A percentile compares a stretch with the other conserved stretches of the same genome.
Evolutionary conservation across 2,797 vertebrate species (phyloP).

Genomic region (Sibirionetta formosa): DNA sequence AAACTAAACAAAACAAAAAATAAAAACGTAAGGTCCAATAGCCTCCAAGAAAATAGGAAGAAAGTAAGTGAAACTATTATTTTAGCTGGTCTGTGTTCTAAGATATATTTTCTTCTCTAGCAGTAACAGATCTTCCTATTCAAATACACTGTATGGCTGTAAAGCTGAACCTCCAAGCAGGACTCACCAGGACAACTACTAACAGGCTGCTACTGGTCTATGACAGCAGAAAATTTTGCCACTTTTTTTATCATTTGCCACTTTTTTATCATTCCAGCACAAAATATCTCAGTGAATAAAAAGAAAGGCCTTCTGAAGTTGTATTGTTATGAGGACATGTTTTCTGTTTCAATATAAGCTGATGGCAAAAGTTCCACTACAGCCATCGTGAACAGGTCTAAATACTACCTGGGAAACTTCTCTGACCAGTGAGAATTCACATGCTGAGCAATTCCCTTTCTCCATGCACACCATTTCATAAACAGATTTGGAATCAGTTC

Average conservation of each 20-base stretch:
- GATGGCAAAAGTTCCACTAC: neutral
- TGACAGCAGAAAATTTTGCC: neutral
- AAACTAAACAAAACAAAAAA: no score
- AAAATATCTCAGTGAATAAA: neutral
- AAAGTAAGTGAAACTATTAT: neutral
- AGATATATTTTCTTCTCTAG: neutral
- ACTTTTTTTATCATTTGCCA: neutral
- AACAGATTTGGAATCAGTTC: neutral
- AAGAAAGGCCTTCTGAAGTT: neutral
- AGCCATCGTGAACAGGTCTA: neutral
- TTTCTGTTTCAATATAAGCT: neutral
- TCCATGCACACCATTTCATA: neutral
- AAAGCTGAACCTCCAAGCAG: neutral
- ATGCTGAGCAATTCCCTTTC: neutral
- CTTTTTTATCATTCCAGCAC: neutral
- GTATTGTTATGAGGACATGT: neutral
- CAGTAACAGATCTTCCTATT: neutral
- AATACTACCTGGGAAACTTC: neutral
- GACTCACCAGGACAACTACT: neutral
- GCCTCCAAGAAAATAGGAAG: neutral
- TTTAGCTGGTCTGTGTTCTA: neutral
- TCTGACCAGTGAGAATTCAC: rapidly evolving
- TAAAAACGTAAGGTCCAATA: neutral
- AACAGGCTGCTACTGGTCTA: neutral
- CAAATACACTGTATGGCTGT: neutral